Evolutionary conservation across 2,797 vertebrate genomes (phyloP), one percentile per base, ranked within the genome.

Genomic region (Lophius americanus): DNA sequence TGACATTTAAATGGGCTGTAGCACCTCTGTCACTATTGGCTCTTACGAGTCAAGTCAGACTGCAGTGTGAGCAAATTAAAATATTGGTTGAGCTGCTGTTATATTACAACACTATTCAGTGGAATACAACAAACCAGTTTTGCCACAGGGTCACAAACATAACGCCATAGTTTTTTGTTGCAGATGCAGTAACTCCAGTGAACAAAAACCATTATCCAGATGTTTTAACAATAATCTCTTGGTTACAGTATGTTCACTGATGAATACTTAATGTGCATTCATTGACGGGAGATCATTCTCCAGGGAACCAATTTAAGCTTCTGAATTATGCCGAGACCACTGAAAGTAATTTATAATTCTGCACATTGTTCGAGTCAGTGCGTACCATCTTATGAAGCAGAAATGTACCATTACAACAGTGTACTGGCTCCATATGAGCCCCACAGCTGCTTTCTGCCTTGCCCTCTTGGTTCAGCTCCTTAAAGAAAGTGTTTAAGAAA

Each of bases 341-440:
- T n/a, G 14, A 47, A 64, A 50, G 12, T 23, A 42, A 60, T 50
- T 23, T 23, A 63, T 38, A 23, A 57, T 33, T 75, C 57, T 66
- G 61, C 36, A 77, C 57, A 85, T 73, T 80, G 68, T 84, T 60
- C 42, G 39, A 80, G 48, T 81, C 75, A 75, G 60, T 75, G 70
- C 50, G 53, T n/a, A 44, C 46, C 37, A 70, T 79, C 72, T 78
- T 78, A 37, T 75, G 79, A 89, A 73, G 89, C 86, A 87, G 86
- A 91, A 89, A 87, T 60, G 39, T 68, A 73, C 65, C 67, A 90
- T 90, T 89, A 86, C 85, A 87, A 91, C 89, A 91, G 75, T 66
- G 39, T 73, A 64, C 70, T 88, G 79, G 73, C 70, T 89, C 90
- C 89, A 92, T 71, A 86, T 92, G 85, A 86, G 89, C 61, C 81